Evolutionary conservation across 2,888 invertebrate genomes (phyloP).

Genomic region (Cyclophora albipunctata): DNA sequence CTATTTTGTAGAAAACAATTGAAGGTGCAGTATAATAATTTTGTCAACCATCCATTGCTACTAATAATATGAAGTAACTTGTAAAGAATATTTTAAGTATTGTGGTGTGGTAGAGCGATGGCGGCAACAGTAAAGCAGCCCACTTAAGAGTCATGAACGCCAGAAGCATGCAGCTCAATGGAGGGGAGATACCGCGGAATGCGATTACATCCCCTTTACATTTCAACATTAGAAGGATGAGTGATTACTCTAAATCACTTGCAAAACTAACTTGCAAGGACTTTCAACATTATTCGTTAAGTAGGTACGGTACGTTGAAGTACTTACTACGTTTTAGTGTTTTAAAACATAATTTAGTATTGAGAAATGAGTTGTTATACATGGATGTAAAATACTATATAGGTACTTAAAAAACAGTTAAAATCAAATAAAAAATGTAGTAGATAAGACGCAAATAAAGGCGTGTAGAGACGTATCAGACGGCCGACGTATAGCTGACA

Average conservation of each 20-base stretch:
- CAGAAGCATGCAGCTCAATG: constrained; percentile 36
- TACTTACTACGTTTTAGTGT: no score
- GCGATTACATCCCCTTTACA: constrained; percentile 51
- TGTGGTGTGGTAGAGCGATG: no score
- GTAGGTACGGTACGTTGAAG: no score
- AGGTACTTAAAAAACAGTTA: no score
- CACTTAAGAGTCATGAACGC: constrained; percentile 31
- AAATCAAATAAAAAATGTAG: not conserved
- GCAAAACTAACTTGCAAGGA: constrained; percentile 16
- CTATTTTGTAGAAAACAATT: no score
- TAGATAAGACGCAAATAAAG: constrained; percentile 19
- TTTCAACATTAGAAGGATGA: constrained; percentile 45
- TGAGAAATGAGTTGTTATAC: no score
- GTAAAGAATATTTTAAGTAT: no score
- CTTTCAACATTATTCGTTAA: not conserved
- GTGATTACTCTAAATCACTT: constrained; percentile 32
- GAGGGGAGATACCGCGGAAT: constrained; percentile 54
- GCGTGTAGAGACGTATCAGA: constrained; percentile 7
- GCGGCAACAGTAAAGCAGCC: constrained; percentile 18
- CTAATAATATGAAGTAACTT: no score
- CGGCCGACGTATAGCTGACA: constrained; percentile 30
- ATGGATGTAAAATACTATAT: no score
- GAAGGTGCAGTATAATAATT: no score
- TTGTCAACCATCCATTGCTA: no score
- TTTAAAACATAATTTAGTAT: no score